Evolutionary conservation across 1,140 invertebrate genomes (phyloP).

Genomic region (Belonocnema kinseyi): DNA sequence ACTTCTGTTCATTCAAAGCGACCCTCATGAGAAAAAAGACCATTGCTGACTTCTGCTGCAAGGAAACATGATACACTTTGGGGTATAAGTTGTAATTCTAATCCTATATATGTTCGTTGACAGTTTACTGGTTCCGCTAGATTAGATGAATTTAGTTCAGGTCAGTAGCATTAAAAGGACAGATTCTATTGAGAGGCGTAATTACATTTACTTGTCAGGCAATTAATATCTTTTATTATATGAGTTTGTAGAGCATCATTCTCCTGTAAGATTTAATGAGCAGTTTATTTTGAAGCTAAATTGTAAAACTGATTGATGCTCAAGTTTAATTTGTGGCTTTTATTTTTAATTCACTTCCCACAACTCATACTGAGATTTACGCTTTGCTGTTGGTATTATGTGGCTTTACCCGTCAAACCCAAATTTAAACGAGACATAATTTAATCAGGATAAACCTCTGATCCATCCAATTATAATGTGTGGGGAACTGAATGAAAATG

Average conservation of each 20-base stretch:
- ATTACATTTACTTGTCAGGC: slow-evolving; percentile 9
- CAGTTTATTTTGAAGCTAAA: too few species aligned
- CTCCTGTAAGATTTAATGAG: too few species aligned
- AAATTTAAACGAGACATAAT: too few species aligned
- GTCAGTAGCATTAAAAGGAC: slow-evolving; percentile 16
- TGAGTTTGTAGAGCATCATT: not conserved
- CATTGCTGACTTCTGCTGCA: slow-evolving; percentile 14
- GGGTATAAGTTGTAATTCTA: slow-evolving; percentile 4
- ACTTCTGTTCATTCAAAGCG: slow-evolving; percentile 21
- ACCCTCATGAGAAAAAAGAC: slow-evolving; percentile 18
- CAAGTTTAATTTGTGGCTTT: too few species aligned
- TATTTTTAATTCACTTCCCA: too few species aligned
- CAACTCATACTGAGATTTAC: too few species aligned
- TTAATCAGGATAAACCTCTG: too few species aligned
- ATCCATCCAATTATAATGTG: too few species aligned
- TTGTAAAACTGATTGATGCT: too few species aligned
- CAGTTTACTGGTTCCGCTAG: slow-evolving; percentile 2
- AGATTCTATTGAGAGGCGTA: slow-evolving; percentile 6
- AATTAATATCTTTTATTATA: not conserved
- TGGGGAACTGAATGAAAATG: too few species aligned
- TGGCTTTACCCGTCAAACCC: too few species aligned
- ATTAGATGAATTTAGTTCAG: slow-evolving; percentile 20
- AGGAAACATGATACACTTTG: slow-evolving; percentile 28
- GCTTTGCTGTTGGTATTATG: too few species aligned
- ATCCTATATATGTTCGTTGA: slow-evolving; percentile 14